phyloP scores from a whole-genome alignment of 1,140 invertebrate species.

The Arion vulgaris region DNA sequence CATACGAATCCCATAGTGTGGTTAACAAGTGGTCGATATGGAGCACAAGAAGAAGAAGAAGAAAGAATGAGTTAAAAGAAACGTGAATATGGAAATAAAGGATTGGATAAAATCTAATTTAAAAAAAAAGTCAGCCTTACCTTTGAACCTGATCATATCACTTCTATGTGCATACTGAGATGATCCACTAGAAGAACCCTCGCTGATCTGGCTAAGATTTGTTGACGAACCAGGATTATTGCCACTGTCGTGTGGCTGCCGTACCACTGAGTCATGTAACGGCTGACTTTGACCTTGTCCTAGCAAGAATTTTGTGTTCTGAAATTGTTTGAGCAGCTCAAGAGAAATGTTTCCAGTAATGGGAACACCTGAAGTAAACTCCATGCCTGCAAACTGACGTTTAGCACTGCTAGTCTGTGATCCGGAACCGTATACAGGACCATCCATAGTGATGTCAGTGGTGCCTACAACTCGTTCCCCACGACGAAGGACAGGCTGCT shows the following conservation, averaged over 20 bases:
- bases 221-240: conserved; percentile 35
- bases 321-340: conserved; percentile 66
- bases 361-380: conserved; percentile 43
- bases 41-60: too few species aligned
- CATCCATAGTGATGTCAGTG: conserved; percentile 41
- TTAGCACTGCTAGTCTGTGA: conserved; percentile 17
- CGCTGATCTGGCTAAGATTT: conserved; percentile 63
- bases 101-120: too few species aligned
- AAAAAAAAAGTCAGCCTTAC: too few species aligned
- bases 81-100: too few species aligned
- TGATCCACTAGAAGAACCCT: conserved; percentile 60
- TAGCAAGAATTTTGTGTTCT: conserved; percentile 67
- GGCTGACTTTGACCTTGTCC: conserved; percentile 52
- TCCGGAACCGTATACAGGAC: conserved; percentile 46
- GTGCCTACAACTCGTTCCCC: conserved; percentile 33
- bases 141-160: conserved; percentile 15
- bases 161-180: conserved; percentile 42
- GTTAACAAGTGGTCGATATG: too few species aligned
- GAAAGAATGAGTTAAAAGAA: too few species aligned
- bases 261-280: conserved; percentile 38
- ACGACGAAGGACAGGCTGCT: conserved; percentile 32
- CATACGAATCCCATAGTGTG: too few species aligned
- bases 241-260: conserved; percentile 24
- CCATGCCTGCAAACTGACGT: conserved; percentile 42
- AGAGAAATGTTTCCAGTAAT: conserved; percentile 63